Evolutionary conservation across 2,888 invertebrate genomes (phyloP), one percentile per base, ranked within the genome.

Genomic region (Nomada ruficornis): DNA sequence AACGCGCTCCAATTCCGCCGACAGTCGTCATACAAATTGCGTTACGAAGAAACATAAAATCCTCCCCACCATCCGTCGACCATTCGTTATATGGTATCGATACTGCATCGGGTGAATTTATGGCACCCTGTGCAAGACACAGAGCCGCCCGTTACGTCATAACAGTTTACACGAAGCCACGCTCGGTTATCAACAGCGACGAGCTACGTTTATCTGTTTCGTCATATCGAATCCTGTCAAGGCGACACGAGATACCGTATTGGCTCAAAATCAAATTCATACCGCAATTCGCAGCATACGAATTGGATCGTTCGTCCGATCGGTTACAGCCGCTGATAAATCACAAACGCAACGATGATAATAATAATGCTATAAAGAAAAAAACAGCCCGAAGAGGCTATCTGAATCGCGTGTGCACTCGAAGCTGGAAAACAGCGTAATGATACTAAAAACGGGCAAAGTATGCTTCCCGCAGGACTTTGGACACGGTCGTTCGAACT

Each of bases 121-220:
- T 59, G 60, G 20, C 54, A 2, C 0, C 42, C 29, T 71, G 18
- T 59, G 11, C 50, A 63, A 77, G 70, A 50, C 63, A 44, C 36
- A 26, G 36, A 36, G 10, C 7, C 5, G 18, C 20, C 54, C 18
- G 64, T 52, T 70, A 57, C 69, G 54, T 60, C 75, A 54, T 83
- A 65, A 83, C 80, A 76, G 78, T 79, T 83, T 76, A 52, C 80
- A 71, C 80, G 78, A 79, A 77, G 55, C 55, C 70, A 13, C 55
- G 63, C 54, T 15, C 68, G 60, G 29, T 42, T 71, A 80, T 80
- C 82, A 55, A 29, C 68, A 54, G 52, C 54, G 57, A 47, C 54
- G 59, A 67, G 44, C 13, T 2, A 11, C 60, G 60, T 77, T 80
- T 70, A 73, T 77, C 76, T 60, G 42, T 20, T 18, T 59, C 60